Conservation (phyloP, 1,140 invertebrate genomes). For the Melanaphis sacchari region DNA sequence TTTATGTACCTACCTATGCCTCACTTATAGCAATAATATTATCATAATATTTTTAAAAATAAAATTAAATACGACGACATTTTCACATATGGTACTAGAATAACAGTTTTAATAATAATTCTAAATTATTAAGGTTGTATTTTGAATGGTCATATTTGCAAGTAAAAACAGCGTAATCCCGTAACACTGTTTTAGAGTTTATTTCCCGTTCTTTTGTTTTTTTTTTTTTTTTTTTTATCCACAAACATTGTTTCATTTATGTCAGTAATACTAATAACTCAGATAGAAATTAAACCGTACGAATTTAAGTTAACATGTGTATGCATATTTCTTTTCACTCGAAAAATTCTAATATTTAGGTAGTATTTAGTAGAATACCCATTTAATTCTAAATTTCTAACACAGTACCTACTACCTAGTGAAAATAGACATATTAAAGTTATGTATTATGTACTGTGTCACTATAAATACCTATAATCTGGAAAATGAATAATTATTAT, state of each 20-base stretch:
- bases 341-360: not conserved
- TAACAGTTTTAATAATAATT: not conserved
- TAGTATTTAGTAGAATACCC: not conserved
- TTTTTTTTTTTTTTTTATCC: not conserved
- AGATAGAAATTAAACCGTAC: not conserved
- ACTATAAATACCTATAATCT: not conserved
- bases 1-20: not conserved
- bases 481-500: not conserved
- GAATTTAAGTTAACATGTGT: not conserved
- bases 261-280: constrained; percentile 19
- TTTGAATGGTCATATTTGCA: not conserved
- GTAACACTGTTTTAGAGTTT: not conserved
- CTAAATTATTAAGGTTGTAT: not conserved
- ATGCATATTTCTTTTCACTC: not conserved
- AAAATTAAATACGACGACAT: not conserved
- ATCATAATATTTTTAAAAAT: not conserved
- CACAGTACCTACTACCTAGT: not conserved
- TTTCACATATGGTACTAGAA: not conserved
- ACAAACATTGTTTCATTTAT: not conserved
- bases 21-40: not conserved
- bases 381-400: not conserved
- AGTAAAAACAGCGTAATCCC: not conserved
- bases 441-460: not conserved
- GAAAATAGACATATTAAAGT: not conserved
- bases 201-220: not conserved